These are phyloP conservation scores for Forficula auricularia DNA, from an alignment of 1,140 invertebrate species.

Conservation along the genomic window DNA sequence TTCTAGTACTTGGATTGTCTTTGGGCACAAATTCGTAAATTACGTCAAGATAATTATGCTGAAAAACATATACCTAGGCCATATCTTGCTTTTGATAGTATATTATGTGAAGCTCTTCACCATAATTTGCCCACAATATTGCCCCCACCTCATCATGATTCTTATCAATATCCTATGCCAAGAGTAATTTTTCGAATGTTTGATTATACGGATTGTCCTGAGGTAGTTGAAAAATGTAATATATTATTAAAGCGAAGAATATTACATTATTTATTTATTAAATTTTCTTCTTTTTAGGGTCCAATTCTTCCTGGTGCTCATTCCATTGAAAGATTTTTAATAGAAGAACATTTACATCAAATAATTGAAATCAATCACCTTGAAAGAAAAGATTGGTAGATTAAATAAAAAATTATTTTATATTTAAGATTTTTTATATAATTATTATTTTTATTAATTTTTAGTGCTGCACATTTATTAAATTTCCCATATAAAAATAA, in stretches of 20 bases:
- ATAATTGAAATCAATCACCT: conserved; percentile 78
- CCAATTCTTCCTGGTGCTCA: conserved; percentile 82
- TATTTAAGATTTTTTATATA: conserved; percentile 5
- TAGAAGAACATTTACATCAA: conserved; percentile 90
- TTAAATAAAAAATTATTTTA: conserved; percentile 9
- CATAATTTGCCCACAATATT: conserved; percentile 81
- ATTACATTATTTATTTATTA: background rate
- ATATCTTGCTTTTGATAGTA: conserved; percentile 88
- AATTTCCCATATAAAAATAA: conserved; percentile 85
- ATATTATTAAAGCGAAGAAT: background rate
- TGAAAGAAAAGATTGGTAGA: conserved; percentile 84
- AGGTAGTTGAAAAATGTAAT: conserved; percentile 29
- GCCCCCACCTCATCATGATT: conserved; percentile 80
- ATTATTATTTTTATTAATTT: conserved; percentile 19
- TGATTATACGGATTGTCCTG: conserved; percentile 96
- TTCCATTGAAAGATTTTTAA: conserved; percentile 92
- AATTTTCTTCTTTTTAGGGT: conserved; percentile 22
- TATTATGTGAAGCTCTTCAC: conserved; percentile 85
- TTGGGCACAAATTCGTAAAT: conserved; percentile 86
- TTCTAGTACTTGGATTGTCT: conserved; percentile 80
- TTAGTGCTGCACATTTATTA: conserved; percentile 69
- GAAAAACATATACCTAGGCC: conserved; percentile 92
- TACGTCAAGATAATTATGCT: conserved; percentile 87
- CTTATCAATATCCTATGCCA: conserved; percentile 74
- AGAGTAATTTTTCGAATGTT: conserved; percentile 88